These are phyloP conservation scores for Lepidurus packardi DNA, from an alignment of 1,140 invertebrate species.

Conservation along the genomic window DNA sequence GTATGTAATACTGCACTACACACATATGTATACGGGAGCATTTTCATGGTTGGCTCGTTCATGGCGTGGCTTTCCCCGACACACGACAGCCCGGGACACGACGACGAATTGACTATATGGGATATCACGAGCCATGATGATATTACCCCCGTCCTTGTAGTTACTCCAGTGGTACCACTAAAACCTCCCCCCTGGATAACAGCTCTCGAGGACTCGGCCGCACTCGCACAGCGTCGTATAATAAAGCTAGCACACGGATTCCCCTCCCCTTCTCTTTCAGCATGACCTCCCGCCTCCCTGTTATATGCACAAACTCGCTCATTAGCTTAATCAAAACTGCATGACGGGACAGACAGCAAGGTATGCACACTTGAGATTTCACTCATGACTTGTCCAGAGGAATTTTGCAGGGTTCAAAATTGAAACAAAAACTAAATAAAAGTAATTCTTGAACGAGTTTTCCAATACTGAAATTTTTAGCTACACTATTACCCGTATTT, in stretches of 20 bases:
- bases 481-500: too few relatives aligned
- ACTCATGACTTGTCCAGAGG: too few relatives aligned
- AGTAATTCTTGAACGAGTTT: too few relatives aligned
- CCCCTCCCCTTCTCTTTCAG: neutral
- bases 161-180: neutral
- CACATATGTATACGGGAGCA: neutral
- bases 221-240: neutral
- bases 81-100: neutral
- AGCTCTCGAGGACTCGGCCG: neutral
- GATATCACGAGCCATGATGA: neutral
- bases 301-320: neutral
- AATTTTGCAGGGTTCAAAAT: too few relatives aligned
- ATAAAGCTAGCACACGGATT: neutral
- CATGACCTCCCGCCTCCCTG: neutral
- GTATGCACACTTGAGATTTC: neutral
- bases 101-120: slow-evolving; percentile 14
- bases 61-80: neutral
- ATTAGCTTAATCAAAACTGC: slow-evolving; percentile 19
- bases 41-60: slow-evolving; percentile 14
- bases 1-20: neutral
- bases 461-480: too few relatives aligned
- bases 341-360: slow-evolving; percentile 2
- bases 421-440: too few relatives aligned
- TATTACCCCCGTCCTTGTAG: neutral
- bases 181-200: neutral